Percentiles rank a stretch among this genome's conserved stretches.
Evolutionary conservation across 2,113 vertebrate species (phyloP).

Genomic region (Antechinus stuartii): DNA sequence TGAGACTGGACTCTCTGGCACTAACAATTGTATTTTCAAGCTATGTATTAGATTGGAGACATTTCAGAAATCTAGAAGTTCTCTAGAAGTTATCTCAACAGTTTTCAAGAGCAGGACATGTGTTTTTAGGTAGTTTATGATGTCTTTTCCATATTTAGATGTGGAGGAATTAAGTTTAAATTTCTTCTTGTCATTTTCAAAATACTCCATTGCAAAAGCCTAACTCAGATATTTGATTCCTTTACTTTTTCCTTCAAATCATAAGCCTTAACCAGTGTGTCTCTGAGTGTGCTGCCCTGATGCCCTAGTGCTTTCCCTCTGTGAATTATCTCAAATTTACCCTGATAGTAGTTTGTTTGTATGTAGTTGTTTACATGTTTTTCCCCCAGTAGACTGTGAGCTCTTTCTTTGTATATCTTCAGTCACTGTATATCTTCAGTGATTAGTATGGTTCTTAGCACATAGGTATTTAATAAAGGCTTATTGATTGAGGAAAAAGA

Average conservation of each 20-base stretch:
- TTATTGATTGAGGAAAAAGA: neutral
- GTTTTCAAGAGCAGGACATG: constrained; percentile 1
- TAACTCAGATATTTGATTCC: constrained; percentile 41
- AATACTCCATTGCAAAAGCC: neutral
- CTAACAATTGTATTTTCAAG: constrained; percentile 34
- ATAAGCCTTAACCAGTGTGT: neutral
- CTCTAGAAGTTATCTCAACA: constrained; percentile 47
- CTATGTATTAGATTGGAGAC: constrained; percentile 9
- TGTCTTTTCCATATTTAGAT: constrained; percentile 63
- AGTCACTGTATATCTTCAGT: neutral
- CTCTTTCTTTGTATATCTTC: neutral
- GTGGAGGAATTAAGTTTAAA: constrained; percentile 42
- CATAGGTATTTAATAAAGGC: neutral
- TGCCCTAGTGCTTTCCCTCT: neutral
- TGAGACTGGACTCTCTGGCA: constrained; percentile 25
- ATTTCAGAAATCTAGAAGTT: constrained; percentile 42
- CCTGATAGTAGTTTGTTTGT: neutral
- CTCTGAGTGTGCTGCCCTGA: neutral
- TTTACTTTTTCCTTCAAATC: neutral
- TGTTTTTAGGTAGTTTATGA: constrained; percentile 55
- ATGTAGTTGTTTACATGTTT: neutral
- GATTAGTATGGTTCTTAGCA: neutral
- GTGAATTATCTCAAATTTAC: neutral
- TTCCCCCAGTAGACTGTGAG: neutral
- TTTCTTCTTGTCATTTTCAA: constrained; percentile 51